Conservation (phyloP, 2,888 invertebrate species). For the Pandemis corylana region DNA sequence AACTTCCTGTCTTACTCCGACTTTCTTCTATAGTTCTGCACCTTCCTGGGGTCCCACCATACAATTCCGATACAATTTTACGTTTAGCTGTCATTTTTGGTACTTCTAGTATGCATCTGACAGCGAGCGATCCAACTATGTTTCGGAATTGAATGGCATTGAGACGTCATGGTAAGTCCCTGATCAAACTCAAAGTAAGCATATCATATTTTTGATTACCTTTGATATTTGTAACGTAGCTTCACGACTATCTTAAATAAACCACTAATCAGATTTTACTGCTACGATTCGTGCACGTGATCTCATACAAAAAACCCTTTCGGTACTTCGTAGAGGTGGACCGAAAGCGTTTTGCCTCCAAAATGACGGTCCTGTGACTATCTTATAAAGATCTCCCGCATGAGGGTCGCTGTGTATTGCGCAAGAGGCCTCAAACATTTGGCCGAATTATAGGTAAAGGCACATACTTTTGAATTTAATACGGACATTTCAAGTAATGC, state of each 20-base stretch:
- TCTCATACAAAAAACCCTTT: conserved; percentile 18
- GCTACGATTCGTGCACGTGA: not conserved
- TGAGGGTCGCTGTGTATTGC: not conserved
- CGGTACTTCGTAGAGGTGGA: not conserved
- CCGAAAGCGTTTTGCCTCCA: conserved; percentile 1
- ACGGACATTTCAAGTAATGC: conserved; percentile 3
- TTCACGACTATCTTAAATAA: not conserved
- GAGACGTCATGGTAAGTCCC: too few relatives aligned
- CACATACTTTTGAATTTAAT: conserved; percentile 13
- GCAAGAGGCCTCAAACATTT: not conserved
- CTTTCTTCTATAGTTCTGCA: not conserved
- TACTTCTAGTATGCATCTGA: too few relatives aligned
- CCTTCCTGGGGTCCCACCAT: too few relatives aligned
- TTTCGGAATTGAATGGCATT: too few relatives aligned
- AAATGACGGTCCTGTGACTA: not conserved
- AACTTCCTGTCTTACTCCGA: not conserved
- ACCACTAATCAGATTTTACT: not conserved
- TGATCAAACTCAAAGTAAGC: not conserved
- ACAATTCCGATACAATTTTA: too few relatives aligned
- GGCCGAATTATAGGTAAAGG: not conserved
- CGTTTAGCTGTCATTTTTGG: too few relatives aligned
- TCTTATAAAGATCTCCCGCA: not conserved
- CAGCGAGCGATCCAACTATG: too few relatives aligned
- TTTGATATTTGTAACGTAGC: not conserved
- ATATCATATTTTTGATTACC: not conserved